Base-by-base conservation (phyloP, 2,888 invertebrate genomes). In the Prosopocoilus inquinatus region DNA sequence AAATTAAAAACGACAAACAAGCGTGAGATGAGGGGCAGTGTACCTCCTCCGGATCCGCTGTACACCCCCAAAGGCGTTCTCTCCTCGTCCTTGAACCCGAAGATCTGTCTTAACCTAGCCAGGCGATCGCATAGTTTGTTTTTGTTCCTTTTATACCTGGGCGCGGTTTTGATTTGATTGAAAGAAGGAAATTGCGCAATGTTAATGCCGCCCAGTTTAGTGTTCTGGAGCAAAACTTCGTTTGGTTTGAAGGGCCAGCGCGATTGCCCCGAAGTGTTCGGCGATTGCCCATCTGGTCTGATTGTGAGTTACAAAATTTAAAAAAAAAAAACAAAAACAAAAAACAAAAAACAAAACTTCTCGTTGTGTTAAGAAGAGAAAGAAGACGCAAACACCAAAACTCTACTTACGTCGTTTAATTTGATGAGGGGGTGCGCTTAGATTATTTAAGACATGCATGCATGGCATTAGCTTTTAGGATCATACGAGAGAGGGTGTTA, bases 161-260 rank as follows among this genome's bases (percentile, higher is more conserved):
- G 61, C 28, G 67, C 66, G 47, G 68, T 70, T 60, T 70, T 72
- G 56, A 66, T 71, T 53, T 67, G 67, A 47, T 66, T 62, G 32
- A 57, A 11, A 1, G 67, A 59, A 32, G 69, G 63, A 50, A 73
- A 63, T 61, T 74, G 74, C 55, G 70, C 72, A 60, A 70, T 71
- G 63, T 70, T 75, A 50, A 83, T 78, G 65, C 88, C 89, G 75
- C 90, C 89, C 74, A 89, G 86, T 53, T 90, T 90, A 78, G 92
- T 92, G 16, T 93, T 88, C 74, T 94, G 94, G 47, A 94, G 89
- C 69, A 94, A 81, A 50, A 94, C 92, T 50, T 94, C 94, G 2
- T n/a, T n/a, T n/a, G 94, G 93, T 70, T 91, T 89, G 57, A 93
- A 78, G 7, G 94, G 94, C 94, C 94, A 94, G 72, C 90, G 88